A percentile compares a stretch with the other conserved stretches of the same genome.
phyloP scores from a whole-genome alignment of 2,888 invertebrate species.

The Aspidiotus destructor region DNA sequence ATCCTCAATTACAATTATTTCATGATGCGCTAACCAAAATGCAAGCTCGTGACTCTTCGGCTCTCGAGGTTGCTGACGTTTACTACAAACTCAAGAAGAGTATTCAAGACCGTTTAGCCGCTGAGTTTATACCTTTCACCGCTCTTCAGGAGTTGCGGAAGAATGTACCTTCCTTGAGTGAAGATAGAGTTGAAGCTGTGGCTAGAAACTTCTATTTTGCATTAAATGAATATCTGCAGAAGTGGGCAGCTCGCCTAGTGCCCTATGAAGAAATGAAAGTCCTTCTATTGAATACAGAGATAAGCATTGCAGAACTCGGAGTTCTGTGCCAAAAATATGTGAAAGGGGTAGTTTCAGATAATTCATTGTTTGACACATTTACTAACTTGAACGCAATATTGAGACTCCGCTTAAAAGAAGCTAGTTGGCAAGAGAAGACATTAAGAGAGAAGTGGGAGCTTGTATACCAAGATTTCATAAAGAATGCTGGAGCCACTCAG shows the following conservation, averaged over 20 bases:
- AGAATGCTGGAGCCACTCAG: slow-evolving; percentile 3
- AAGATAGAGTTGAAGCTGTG: not conserved
- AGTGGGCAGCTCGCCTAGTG: not conserved
- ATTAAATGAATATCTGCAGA: not conserved
- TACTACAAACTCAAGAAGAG: slow-evolving; percentile 37
- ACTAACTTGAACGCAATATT: slow-evolving; percentile 13
- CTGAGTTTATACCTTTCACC: slow-evolving; percentile 13
- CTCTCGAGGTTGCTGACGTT: slow-evolving; percentile 11
- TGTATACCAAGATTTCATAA: slow-evolving; percentile 14
- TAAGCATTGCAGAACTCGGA: not conserved
- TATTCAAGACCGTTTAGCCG: slow-evolving; percentile 10
- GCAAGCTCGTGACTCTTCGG: slow-evolving; percentile 18
- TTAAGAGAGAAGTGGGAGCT: slow-evolving; percentile 5
- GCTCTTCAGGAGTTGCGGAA: not conserved
- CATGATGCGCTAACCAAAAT: slow-evolving; percentile 26
- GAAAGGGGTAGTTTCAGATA: not conserved
- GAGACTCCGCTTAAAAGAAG: slow-evolving; percentile 12
- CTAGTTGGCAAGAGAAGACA: slow-evolving; percentile 17
- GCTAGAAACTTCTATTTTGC: not conserved
- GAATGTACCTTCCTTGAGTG: not conserved
- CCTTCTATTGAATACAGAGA: not conserved
- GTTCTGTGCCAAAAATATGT: not conserved
- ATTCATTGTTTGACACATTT: not conserved
- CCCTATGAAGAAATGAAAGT: not conserved
- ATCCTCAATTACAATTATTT: slow-evolving; percentile 20